These are phyloP conservation scores for Melanostigma gelatinosum DNA, from an alignment of 2,113 vertebrate species.

Conservation along the genomic window DNA sequence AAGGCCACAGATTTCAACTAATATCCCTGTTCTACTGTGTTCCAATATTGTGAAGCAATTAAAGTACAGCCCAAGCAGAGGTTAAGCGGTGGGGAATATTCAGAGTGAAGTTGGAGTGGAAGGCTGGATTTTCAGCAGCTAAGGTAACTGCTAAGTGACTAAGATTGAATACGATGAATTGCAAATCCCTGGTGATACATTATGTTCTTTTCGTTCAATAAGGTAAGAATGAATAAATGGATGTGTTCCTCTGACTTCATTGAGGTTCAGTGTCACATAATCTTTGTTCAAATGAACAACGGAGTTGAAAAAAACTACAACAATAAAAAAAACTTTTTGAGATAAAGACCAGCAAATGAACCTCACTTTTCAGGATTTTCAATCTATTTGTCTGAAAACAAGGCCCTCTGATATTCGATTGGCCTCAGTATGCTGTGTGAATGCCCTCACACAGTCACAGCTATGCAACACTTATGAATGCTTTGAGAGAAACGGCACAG, in stretches of 20 bases:
- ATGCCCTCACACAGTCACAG: conserved; percentile 35
- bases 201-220: conserved; percentile 22
- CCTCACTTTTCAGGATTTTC: background rate
- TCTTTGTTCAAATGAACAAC: background rate
- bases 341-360: conserved; percentile 20
- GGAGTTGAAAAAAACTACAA: background rate
- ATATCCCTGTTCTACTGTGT: background rate
- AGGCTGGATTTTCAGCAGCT: background rate
- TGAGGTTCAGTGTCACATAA: background rate
- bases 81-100: background rate
- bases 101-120: background rate
- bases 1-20: background rate
- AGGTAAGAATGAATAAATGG: background rate
- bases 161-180: background rate
- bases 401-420: conserved; percentile 18
- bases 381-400: conserved; percentile 7
- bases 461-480: conserved; percentile 59
- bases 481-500: conserved; percentile 59
- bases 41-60: background rate
- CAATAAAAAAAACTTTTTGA: background rate
- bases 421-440: conserved; percentile 18
- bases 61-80: background rate
- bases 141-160: background rate
- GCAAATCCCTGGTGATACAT: conserved; percentile 12
- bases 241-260: background rate